Conservation (phyloP, 2,113 vertebrate genomes). For the Nyctereutes procyonoides region DNA sequence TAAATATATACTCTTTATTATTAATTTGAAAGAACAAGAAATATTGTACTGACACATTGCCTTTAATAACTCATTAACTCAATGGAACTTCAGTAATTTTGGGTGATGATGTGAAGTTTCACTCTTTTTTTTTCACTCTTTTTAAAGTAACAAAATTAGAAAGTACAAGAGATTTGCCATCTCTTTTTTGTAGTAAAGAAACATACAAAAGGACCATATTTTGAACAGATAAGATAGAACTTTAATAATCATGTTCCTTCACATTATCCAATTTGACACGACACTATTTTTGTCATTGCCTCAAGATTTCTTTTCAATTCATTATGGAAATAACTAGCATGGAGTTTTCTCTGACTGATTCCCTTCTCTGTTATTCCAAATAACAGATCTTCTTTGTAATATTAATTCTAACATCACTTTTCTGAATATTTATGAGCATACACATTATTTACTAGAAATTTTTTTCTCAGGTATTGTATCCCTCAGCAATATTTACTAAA, state of each 20-base stretch:
- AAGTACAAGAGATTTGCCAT: not conserved
- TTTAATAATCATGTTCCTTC: not conserved
- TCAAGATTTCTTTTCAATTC: not conserved
- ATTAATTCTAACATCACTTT: conserved; percentile 49
- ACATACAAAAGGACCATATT: not conserved
- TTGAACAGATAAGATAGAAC: not conserved
- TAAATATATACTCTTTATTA: not conserved
- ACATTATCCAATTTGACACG: not conserved
- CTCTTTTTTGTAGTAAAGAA: not conserved
- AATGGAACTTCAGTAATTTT: not conserved
- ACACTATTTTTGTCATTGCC: not conserved
- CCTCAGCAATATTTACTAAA: not conserved
- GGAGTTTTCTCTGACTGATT: conserved; percentile 38
- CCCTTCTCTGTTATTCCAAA: conserved; percentile 17
- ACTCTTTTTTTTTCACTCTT: not conserved
- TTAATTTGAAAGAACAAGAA: not conserved
- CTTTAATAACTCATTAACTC: not conserved
- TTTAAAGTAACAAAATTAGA: not conserved
- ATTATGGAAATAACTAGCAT: conserved; percentile 43
- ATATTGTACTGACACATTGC: not conserved
- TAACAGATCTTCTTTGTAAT: conserved; percentile 46
- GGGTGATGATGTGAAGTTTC: not conserved
- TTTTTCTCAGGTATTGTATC: not conserved
- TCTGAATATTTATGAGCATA: conserved; percentile 45
- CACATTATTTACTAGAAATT: not conserved